Evolutionary conservation across 2,888 invertebrate species (phyloP).

Genomic region (Chalcosyrphus nemorum): DNA sequence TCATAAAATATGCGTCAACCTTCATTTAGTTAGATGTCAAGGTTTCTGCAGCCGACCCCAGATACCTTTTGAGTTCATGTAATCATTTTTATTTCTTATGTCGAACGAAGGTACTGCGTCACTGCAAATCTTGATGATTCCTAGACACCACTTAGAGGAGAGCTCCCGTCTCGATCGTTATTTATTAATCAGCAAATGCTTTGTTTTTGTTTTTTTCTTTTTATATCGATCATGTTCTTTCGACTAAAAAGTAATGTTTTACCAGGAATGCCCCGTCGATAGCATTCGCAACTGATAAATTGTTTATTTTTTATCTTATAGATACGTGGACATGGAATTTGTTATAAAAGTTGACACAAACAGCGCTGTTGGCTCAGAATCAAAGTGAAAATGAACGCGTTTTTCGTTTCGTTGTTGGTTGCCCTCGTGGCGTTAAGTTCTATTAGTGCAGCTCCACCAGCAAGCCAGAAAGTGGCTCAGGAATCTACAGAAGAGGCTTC

Average conservation of each 20-base stretch:
- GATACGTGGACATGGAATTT: neutral
- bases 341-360: conserved; percentile 51
- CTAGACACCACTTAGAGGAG: neutral
- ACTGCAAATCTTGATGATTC: neutral
- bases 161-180: neutral
- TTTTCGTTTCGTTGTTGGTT: conserved; percentile 32
- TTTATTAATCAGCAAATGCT: conserved; percentile 24
- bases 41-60: neutral
- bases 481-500: no score
- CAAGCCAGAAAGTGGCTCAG: conserved; percentile 42
- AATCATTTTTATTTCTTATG: no score
- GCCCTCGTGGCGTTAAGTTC: conserved; percentile 54
- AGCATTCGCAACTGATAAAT: conserved; percentile 9
- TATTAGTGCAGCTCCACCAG: conserved; percentile 63
- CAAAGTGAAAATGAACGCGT: conserved; percentile 47
- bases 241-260: conserved; percentile 21
- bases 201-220: conserved; percentile 19
- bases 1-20: no score
- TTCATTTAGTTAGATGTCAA: neutral
- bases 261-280: conserved; percentile 30
- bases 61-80: no score
- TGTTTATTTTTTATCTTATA: conserved; percentile 1
- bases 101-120: neutral
- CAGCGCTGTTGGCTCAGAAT: neutral
- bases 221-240: conserved; percentile 46